A percentile compares a stretch with the other conserved stretches of the same genome.
Evolutionary conservation across 2,113 vertebrate species (phyloP).

Genomic region (Chaetodon auriga): DNA sequence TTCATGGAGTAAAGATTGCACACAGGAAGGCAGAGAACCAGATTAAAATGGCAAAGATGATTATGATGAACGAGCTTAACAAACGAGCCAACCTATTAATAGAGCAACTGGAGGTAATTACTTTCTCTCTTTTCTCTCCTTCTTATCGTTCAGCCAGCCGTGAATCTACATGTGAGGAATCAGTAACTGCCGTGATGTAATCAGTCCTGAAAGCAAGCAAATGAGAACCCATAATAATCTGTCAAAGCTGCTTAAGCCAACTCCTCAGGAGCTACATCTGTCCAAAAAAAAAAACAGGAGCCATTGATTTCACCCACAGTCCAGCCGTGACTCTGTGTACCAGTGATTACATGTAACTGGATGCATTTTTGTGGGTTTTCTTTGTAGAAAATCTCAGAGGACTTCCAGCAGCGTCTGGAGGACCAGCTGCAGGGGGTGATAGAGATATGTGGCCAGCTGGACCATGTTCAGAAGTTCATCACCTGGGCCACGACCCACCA

Average conservation of each 20-base stretch:
- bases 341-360: constrained; percentile 26
- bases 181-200: constrained; percentile 45
- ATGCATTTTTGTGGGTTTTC: constrained; percentile 20
- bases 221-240: constrained; percentile 57
- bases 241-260: constrained; percentile 62
- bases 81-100: constrained; percentile 95
- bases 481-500: constrained; percentile 95
- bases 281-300: constrained; percentile 10
- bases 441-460: constrained; percentile 92
- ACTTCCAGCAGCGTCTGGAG: constrained; percentile 92
- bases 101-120: constrained; percentile 96
- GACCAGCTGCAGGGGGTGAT: constrained; percentile 93
- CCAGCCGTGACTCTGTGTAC: constrained; percentile 15
- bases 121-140: constrained; percentile 67
- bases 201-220: constrained; percentile 61
- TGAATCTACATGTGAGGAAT: constrained; percentile 66
- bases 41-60: constrained; percentile 99
- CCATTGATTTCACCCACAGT: constrained; percentile 26
- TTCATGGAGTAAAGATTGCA: constrained; percentile 94
- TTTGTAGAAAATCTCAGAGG: constrained; percentile 90
- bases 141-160: constrained; percentile 67
- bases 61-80: constrained; percentile 97
- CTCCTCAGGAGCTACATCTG: constrained; percentile 37
- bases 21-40: constrained; percentile 97
- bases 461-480: constrained; percentile 97